Evolutionary conservation across 2,888 invertebrate genomes (phyloP).

Genomic region (Metopia argyrocephala): DNA sequence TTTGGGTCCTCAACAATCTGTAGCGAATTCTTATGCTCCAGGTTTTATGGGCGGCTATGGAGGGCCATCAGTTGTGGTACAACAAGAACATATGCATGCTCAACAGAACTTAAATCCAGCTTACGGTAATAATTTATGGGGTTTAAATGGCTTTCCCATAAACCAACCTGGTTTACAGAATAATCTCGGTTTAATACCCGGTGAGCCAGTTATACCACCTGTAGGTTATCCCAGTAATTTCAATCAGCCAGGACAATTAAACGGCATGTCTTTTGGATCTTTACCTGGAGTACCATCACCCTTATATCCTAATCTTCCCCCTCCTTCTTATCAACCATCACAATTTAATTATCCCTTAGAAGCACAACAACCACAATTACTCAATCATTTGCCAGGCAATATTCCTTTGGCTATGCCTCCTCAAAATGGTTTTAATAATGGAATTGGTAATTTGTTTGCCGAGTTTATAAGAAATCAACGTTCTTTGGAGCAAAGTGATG

Average conservation of each 20-base stretch:
- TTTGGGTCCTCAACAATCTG: background rate
- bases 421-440: background rate
- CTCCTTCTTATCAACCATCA: background rate
- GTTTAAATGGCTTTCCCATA: background rate
- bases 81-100: background rate
- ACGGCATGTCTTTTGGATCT: background rate
- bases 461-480: slow-evolving; percentile 18
- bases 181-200: background rate
- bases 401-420: background rate
- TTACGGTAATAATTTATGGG: slow-evolving; percentile 1
- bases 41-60: background rate
- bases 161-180: background rate
- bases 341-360: background rate
- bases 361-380: background rate
- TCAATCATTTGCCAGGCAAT: background rate
- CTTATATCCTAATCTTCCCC: background rate
- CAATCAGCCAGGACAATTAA: background rate
- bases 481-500: background rate
- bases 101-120: background rate
- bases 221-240: background rate
- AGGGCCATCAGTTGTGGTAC: background rate
- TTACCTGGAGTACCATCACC: background rate
- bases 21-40: background rate
- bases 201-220: background rate
- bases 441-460: background rate